Evolutionary conservation across 2,888 invertebrate species (phyloP).

Genomic region (Crematogaster levior): DNA sequence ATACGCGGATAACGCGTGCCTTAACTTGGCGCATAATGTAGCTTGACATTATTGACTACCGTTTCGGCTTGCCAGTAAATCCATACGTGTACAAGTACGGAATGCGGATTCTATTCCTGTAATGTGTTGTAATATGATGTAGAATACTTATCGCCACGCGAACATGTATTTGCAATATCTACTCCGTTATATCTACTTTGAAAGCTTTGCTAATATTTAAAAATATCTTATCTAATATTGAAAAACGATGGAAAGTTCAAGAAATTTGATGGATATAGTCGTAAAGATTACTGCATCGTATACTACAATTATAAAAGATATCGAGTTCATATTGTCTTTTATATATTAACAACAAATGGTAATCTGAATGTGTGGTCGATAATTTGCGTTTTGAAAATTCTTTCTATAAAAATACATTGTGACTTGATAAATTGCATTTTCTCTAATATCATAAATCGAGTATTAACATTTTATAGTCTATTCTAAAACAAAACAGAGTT

Average conservation of each 20-base stretch:
- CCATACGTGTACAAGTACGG: not conserved
- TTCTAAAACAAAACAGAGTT: not conserved
- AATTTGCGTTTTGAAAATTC: not conserved
- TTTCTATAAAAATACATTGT: not conserved
- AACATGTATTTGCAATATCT: not conserved
- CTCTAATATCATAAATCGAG: not conserved
- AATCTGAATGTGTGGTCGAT: not conserved
- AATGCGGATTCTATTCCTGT: not conserved
- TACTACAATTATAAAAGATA: no score
- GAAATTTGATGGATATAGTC: not conserved
- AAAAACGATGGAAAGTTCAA: not conserved
- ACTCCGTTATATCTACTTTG: no score
- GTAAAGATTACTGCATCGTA: no score
- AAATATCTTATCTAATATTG: not conserved
- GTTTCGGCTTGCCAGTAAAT: constrained; percentile 10
- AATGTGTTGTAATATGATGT: not conserved
- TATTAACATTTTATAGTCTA: not conserved
- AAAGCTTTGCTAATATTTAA: not conserved
- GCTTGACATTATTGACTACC: constrained; percentile 27
- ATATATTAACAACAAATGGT: not conserved
- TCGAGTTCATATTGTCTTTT: not conserved
- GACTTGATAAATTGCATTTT: not conserved
- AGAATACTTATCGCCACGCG: constrained; percentile 11
- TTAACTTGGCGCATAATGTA: constrained; percentile 11
- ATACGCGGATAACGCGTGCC: not conserved